A percentile compares a stretch with the other conserved stretches of the same genome.
Conservation (phyloP, 2,113 vertebrate species). For the Protobothrops mucrosquamatus region DNA sequence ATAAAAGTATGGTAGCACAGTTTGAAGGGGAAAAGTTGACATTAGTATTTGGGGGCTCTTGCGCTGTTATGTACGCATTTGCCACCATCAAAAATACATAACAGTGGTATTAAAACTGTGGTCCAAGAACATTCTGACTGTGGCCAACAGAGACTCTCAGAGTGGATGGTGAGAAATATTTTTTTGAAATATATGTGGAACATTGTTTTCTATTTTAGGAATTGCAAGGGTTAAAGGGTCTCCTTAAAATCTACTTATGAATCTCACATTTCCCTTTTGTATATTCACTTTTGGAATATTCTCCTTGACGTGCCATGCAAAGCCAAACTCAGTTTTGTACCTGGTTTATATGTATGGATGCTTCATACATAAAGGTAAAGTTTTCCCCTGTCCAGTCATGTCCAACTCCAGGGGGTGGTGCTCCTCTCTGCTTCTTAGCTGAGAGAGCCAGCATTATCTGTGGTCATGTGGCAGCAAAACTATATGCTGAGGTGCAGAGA, state of each 20-base stretch:
- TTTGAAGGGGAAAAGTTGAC: conserved; percentile 22
- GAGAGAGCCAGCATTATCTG: neutral
- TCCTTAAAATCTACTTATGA: neutral
- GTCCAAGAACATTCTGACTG: too few relatives aligned
- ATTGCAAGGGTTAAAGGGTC: neutral
- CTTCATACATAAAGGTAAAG: neutral
- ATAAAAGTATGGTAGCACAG: neutral
- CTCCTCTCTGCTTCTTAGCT: neutral
- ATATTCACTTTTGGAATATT: neutral
- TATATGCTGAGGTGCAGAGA: neutral
- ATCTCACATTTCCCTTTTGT: neutral
- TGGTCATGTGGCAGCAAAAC: neutral
- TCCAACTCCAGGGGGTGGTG: neutral
- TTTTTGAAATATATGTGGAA: neutral
- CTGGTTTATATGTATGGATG: neutral
- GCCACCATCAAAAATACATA: neutral
- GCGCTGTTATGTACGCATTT: neutral
- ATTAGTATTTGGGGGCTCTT: conserved; percentile 28
- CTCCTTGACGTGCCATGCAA: neutral
- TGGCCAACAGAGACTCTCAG: neutral
- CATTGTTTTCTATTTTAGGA: neutral
- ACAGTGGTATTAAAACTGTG: neutral
- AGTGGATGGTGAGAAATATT: neutral
- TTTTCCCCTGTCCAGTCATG: neutral
- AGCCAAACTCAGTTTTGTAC: neutral